phyloP scores from a whole-genome alignment of 2,113 vertebrate species.

The Turdus rufiventris region DNA sequence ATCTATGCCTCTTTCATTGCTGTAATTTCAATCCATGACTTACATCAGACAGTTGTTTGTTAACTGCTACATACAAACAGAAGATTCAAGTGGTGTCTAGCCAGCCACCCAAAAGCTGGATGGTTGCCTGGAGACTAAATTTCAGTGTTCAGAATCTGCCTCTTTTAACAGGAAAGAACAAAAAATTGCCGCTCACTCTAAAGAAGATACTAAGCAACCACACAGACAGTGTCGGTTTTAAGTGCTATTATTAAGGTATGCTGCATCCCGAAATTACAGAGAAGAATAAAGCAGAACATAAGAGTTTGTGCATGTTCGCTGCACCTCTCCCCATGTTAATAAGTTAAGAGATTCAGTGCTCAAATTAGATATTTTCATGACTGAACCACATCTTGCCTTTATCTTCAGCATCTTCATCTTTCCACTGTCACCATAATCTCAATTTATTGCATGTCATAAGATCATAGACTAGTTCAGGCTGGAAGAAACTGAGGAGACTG shows the following conservation, averaged over 20 bases:
- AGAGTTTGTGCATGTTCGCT: neutral
- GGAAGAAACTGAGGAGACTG: neutral
- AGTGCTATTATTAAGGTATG: neutral
- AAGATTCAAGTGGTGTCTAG: conserved; percentile 34
- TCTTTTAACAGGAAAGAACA: neutral
- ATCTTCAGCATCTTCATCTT: neutral
- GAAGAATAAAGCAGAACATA: neutral
- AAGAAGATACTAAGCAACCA: neutral
- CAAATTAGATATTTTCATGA: neutral
- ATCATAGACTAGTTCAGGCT: neutral
- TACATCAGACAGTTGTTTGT: neutral
- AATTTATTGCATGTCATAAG: neutral
- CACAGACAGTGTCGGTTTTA: neutral
- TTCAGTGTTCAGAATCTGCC: neutral
- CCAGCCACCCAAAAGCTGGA: neutral
- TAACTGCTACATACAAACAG: neutral
- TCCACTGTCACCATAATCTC: neutral
- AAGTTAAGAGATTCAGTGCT: neutral
- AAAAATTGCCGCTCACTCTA: neutral
- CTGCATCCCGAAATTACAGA: neutral
- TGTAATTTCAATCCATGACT: neutral
- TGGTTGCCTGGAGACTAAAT: conserved; percentile 58
- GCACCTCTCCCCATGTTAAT: neutral
- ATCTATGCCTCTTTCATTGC: neutral
- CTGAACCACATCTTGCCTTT: neutral